Evolutionary conservation across 2,888 invertebrate genomes (phyloP).

Genomic region (Pandemis cinnamomeana): DNA sequence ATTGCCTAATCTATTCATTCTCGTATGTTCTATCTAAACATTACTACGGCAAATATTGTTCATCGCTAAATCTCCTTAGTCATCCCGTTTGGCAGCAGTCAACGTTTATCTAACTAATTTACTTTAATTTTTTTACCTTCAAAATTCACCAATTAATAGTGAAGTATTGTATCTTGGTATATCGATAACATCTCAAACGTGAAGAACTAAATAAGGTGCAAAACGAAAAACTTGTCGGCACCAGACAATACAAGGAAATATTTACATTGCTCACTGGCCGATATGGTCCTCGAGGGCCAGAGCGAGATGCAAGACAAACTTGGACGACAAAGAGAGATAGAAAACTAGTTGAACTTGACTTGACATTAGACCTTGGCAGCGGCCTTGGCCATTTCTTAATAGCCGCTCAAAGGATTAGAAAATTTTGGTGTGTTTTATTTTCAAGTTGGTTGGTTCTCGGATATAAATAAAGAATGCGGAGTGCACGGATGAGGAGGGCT

Average conservation of each 20-base stretch:
- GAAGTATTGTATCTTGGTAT: no score
- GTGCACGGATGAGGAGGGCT: no score
- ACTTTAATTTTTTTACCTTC: no score
- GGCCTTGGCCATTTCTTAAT: slow-evolving; percentile 46
- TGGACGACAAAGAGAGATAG: slow-evolving; percentile 7
- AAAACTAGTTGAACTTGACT: slow-evolving; percentile 46
- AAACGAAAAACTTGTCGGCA: slow-evolving; percentile 7
- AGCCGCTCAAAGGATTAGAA: slow-evolving; percentile 21
- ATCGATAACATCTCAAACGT: no score
- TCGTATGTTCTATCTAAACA: no score
- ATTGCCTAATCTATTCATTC: no score
- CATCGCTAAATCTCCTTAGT: neutral
- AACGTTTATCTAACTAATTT: no score
- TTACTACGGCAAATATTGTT: neutral
- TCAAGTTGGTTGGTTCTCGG: neutral
- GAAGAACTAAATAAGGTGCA: neutral
- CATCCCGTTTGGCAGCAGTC: neutral
- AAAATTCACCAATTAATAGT: no score
- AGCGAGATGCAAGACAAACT: slow-evolving; percentile 15
- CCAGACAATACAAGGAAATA: slow-evolving; percentile 23
- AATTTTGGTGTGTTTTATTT: neutral
- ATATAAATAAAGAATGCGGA: no score
- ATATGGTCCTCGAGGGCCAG: slow-evolving; percentile 22
- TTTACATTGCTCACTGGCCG: slow-evolving; percentile 26
- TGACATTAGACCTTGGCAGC: slow-evolving; percentile 45